Evolutionary conservation across 64 coral and sea anemone species (phyloP).

Genomic region (Porites lutea): DNA sequence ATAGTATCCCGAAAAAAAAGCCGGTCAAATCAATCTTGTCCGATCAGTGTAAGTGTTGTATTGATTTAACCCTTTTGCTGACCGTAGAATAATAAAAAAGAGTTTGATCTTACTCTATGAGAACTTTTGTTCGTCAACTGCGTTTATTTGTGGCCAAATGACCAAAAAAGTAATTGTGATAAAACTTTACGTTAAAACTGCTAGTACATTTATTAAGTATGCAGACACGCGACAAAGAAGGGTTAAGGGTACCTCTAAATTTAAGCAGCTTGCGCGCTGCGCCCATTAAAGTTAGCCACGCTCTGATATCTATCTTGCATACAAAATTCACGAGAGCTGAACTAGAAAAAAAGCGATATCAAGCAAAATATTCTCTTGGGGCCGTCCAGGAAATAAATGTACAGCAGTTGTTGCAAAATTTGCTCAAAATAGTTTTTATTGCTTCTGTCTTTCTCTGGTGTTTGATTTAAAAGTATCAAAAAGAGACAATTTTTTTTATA

Average conservation of each 20-base stretch:
- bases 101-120: not conserved
- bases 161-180: not conserved
- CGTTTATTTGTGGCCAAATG: not conserved
- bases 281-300: not conserved
- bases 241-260: not conserved
- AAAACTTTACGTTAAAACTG: not conserved
- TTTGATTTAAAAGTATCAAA: too few relatives aligned
- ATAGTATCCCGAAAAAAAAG: slow-evolving; percentile 14
- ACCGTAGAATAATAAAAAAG: not conserved
- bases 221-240: not conserved
- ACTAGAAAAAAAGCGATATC: too few relatives aligned
- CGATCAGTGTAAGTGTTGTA: not conserved
- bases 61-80: not conserved
- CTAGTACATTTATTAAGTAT: not conserved
- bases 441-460: too few relatives aligned
- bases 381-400: too few relatives aligned
- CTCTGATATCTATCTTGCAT: slow-evolving; percentile 16
- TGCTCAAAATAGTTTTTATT: too few relatives aligned
- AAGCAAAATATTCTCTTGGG: too few relatives aligned
- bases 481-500: too few relatives aligned
- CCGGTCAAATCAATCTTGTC: slow-evolving; percentile 12
- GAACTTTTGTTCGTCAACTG: slow-evolving; percentile 12
- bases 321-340: not conserved
- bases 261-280: not conserved
- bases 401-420: too few relatives aligned